Conservation (phyloP, 2,888 invertebrate species). For the Harpagoxenus sublaevis region DNA sequence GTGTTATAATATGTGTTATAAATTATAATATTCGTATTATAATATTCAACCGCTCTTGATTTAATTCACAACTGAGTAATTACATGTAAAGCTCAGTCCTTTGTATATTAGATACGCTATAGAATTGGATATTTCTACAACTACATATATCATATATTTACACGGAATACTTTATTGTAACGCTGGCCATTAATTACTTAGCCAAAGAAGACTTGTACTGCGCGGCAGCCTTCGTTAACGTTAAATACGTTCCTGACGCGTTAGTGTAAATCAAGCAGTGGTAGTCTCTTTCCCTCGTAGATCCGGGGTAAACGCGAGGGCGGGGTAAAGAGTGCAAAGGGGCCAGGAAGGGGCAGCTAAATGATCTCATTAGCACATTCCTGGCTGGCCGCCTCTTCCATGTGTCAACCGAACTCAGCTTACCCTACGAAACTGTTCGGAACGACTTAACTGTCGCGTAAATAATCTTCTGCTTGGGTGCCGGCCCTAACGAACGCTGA, state of each 20-base stretch:
- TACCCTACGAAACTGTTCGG: slow-evolving; percentile 72
- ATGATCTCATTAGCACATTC: slow-evolving; percentile 86
- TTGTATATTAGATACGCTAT: neutral
- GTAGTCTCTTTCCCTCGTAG: slow-evolving; percentile 57
- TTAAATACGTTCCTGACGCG: slow-evolving; percentile 47
- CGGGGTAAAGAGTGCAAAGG: slow-evolving; percentile 73
- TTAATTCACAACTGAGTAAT: neutral
- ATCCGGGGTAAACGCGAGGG: slow-evolving; percentile 72
- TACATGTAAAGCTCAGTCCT: neutral
- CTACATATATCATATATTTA: slow-evolving; percentile 3
- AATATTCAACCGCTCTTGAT: neutral
- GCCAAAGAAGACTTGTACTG: slow-evolving; percentile 28
- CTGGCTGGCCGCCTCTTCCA: slow-evolving; percentile 80
- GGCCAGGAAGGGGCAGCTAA: slow-evolving; percentile 78
- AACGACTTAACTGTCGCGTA: slow-evolving; percentile 80
- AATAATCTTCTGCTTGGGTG: slow-evolving; percentile 79
- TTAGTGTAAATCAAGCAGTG: slow-evolving; percentile 78
- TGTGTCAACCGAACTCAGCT: slow-evolving; percentile 81
- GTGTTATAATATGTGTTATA: neutral
- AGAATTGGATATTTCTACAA: neutral
- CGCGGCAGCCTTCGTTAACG: slow-evolving; percentile 62
- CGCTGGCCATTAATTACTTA: slow-evolving; percentile 43
- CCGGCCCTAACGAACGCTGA: slow-evolving; percentile 64
- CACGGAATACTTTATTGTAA: slow-evolving; percentile 39
- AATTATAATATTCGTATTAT: neutral